A percentile compares a stretch with the other conserved stretches of the same genome.
phyloP scores from a whole-genome alignment of 2,888 invertebrate genomes.

The Athalia rosae region DNA sequence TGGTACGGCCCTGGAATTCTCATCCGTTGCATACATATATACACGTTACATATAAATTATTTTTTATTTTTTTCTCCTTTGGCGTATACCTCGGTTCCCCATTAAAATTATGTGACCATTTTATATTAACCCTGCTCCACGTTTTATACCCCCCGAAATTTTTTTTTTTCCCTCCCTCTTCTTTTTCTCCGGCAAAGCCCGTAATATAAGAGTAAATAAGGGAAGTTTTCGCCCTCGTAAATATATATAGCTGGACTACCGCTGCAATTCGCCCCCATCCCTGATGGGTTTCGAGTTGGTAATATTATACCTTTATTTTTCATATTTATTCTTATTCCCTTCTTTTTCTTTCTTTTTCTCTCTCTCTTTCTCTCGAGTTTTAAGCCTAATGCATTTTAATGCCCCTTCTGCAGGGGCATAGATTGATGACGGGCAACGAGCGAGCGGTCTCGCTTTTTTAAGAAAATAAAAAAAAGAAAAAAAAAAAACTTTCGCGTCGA shows the following conservation, averaged over 20 bases:
- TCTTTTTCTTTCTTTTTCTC: conserved; percentile 9
- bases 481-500: conserved; percentile 20
- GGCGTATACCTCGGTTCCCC: conserved; percentile 4
- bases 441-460: too few relatives aligned
- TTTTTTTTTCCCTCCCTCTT: neutral
- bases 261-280: conserved; percentile 6
- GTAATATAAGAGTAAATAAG: conserved; percentile 52
- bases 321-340: neutral
- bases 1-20: conserved; percentile 17
- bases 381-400: conserved; percentile 64
- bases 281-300: conserved; percentile 48
- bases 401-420: conserved; percentile 51
- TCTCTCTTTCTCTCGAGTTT: conserved; percentile 45
- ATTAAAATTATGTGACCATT: conserved; percentile 48
- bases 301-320: conserved; percentile 47
- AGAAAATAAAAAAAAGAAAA: too few relatives aligned
- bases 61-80: too few relatives aligned
- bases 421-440: conserved; percentile 60
- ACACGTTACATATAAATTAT: neutral
- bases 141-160: neutral
- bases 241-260: conserved; percentile 16
- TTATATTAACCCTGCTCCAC: conserved; percentile 39
- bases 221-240: conserved; percentile 53
- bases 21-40: conserved; percentile 40
- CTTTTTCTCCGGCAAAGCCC: conserved; percentile 53